Evolutionary conservation across 2,113 vertebrate genomes (phyloP).

Genomic region (Eretmochelys imbricata): DNA sequence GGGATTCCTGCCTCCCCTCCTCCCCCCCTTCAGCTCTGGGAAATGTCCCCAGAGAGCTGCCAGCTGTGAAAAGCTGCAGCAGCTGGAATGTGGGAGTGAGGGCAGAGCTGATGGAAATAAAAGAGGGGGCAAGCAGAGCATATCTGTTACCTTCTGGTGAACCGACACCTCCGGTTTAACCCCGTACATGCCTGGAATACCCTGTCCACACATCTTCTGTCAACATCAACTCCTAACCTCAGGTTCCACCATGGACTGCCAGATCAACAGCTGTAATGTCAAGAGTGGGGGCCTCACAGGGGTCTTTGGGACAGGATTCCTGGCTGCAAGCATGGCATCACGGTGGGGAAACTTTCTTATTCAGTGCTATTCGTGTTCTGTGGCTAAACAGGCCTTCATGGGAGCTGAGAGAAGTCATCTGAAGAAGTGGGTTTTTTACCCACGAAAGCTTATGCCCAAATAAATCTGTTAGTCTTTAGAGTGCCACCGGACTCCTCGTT

Average conservation of each 20-base stretch:
- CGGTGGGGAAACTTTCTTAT: not conserved
- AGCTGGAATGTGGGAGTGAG: slow-evolving; percentile 75
- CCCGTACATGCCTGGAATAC: slow-evolving; percentile 65
- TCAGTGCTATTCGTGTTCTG: not conserved
- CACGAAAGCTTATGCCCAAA: too few relatives aligned
- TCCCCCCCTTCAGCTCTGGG: slow-evolving; percentile 64
- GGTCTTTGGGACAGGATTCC: slow-evolving; percentile 16
- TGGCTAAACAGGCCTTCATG: not conserved
- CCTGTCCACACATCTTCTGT: slow-evolving; percentile 66
- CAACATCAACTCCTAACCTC: slow-evolving; percentile 59
- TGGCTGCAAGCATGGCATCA: not conserved
- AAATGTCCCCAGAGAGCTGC: slow-evolving; percentile 67
- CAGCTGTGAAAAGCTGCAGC: slow-evolving; percentile 75
- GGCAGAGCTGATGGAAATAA: slow-evolving; percentile 39
- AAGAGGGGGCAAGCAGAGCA: slow-evolving; percentile 20
- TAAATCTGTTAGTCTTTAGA: too few relatives aligned
- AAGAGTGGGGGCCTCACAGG: slow-evolving; percentile 23
- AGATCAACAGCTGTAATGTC: slow-evolving; percentile 53
- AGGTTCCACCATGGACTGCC: slow-evolving; percentile 38
- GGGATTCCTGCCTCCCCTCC: not conserved
- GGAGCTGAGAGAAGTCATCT: not conserved
- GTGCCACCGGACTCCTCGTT: too few relatives aligned
- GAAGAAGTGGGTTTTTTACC: too few relatives aligned
- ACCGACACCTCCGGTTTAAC: slow-evolving; percentile 68
- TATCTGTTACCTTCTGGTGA: slow-evolving; percentile 73